These are phyloP conservation scores for Notodonta dromedarius DNA, from an alignment of 2,888 invertebrate species.

Conservation along the genomic window DNA sequence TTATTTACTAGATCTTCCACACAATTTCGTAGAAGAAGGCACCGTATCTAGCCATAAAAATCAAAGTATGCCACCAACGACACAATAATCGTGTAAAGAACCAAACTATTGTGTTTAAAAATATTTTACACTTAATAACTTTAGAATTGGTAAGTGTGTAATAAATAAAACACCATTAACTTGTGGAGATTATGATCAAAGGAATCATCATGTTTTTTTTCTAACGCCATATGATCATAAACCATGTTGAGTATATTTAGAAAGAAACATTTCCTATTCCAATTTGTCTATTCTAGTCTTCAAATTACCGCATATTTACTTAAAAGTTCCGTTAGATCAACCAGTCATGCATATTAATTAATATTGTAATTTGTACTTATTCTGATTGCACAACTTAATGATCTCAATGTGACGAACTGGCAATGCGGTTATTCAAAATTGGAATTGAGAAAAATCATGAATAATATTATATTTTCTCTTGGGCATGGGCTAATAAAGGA, in stretches of 20 bases:
- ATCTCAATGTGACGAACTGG: slow-evolving; percentile 28
- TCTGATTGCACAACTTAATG: slow-evolving; percentile 71
- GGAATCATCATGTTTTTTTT: slow-evolving; percentile 36
- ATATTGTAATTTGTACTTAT: slow-evolving; percentile 66
- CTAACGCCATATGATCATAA: slow-evolving; percentile 32
- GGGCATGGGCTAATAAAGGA: slow-evolving; percentile 21
- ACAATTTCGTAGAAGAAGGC: slow-evolving; percentile 26
- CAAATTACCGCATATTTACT: slow-evolving; percentile 54
- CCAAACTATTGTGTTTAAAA: too few species aligned
- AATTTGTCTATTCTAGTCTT: slow-evolving; percentile 66
- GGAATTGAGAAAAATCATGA: slow-evolving; percentile 15
- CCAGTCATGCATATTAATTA: slow-evolving; percentile 56
- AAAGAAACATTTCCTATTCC: slow-evolving; percentile 42
- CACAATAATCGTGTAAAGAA: background rate
- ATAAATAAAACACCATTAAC: slow-evolving; percentile 23
- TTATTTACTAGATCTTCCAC: slow-evolving; percentile 26
- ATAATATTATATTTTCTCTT: slow-evolving; percentile 10
- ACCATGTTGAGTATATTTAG: slow-evolving; percentile 28
- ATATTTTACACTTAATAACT: too few species aligned
- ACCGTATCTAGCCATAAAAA: slow-evolving; percentile 21
- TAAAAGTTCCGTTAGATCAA: slow-evolving; percentile 48
- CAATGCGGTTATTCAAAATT: slow-evolving; percentile 17
- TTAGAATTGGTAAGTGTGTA: slow-evolving; percentile 6
- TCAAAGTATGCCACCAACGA: slow-evolving; percentile 16
- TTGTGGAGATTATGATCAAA: slow-evolving; percentile 36